These are phyloP conservation scores for Bergia puertoricense DNA, from an alignment of 92 coral and sea anemone species.

Conservation along the genomic window DNA sequence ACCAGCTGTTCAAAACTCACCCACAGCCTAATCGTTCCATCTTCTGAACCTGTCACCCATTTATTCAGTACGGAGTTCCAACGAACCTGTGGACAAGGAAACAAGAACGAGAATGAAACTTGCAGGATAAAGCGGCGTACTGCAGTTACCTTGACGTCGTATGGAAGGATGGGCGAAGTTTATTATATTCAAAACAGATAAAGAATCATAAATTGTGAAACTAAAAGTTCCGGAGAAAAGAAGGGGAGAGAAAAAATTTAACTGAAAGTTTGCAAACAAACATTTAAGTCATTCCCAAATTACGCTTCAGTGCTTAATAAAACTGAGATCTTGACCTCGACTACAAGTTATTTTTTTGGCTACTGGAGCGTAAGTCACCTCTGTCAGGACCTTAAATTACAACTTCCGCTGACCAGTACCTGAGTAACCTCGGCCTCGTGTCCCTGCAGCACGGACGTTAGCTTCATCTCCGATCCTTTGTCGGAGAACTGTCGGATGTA, in stretches of 20 bases:
- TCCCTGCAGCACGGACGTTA: slow-evolving; percentile 93
- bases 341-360: no score
- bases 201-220: no score
- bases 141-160: no score
- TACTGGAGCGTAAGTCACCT: neutral
- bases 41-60: slow-evolving; percentile 99
- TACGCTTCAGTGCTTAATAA: no score
- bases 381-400: neutral
- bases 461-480: slow-evolving; percentile 88
- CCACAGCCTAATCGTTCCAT: slow-evolving; percentile 95
- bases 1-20: slow-evolving; percentile 40
- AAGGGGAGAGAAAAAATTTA: no score
- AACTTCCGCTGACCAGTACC: slow-evolving; percentile 52
- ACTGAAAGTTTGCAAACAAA: no score
- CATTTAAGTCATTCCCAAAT: no score
- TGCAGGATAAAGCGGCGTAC: no score
- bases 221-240: no score
- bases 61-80: slow-evolving; percentile 86
- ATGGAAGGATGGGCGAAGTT: no score
- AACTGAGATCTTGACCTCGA: no score
- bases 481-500: slow-evolving; percentile 95
- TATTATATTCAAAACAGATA: no score
- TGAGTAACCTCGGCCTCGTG: slow-evolving; percentile 99
- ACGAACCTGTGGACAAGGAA: slow-evolving; percentile 63
- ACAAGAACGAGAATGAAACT: neutral